Percentiles rank a stretch among this genome's conserved stretches.
Conservation (phyloP, 2,888 invertebrate species). For the Fragum sueziense region DNA sequence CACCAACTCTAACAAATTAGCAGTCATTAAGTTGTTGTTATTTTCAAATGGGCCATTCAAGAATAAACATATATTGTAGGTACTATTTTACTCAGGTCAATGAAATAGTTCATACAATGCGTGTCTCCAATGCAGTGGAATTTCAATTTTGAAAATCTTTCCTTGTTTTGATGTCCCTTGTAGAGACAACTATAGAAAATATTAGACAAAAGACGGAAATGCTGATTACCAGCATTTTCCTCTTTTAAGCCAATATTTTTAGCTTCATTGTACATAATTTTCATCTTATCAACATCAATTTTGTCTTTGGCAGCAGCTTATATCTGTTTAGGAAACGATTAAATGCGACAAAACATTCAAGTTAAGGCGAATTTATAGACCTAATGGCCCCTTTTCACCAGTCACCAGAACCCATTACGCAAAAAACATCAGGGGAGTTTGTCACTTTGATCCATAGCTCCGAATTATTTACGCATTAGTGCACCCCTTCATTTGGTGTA, state of each 20-base stretch:
- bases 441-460: slow-evolving; percentile 10
- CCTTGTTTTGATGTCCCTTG: no score
- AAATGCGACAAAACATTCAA: no score
- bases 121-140: no score
- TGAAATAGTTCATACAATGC: no score
- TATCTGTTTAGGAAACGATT: no score
- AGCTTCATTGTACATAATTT: neutral
- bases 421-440: neutral
- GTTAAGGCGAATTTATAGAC: neutral
- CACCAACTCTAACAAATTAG: no score
- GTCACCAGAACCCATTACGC: neutral
- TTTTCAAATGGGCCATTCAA: no score
- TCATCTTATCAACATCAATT: neutral
- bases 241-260: neutral
- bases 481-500: slow-evolving; percentile 10
- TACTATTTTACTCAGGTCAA: no score
- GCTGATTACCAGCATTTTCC: neutral
- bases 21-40: no score
- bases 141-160: no score
- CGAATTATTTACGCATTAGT: slow-evolving; percentile 16
- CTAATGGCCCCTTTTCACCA: neutral
- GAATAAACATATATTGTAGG: no score
- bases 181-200: neutral
- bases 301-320: neutral
- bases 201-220: neutral